These are phyloP conservation scores for Synanthedon myopaeformis DNA, from an alignment of 2,888 invertebrate genomes.

Conservation along the genomic window DNA sequence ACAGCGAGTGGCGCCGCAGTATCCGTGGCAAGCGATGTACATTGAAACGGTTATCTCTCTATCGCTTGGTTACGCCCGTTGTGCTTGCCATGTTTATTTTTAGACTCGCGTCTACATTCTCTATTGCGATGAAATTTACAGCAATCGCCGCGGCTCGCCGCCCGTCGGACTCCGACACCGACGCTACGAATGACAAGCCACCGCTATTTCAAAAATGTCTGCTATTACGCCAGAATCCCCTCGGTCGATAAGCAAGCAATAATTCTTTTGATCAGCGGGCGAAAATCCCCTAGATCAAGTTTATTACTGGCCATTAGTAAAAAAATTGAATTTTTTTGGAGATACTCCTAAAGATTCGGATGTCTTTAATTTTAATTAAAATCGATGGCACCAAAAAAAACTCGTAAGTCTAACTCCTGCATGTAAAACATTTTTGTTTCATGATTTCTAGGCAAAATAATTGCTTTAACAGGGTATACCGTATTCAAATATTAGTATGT, in stretches of 20 bases:
- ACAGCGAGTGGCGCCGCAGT: conserved; percentile 28
- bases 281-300: conserved; percentile 29
- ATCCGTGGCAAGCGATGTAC: conserved; percentile 26
- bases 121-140: conserved; percentile 61
- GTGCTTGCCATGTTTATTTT: conserved; percentile 59
- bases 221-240: conserved; percentile 49
- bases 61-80: conserved; percentile 54
- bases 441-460: no score
- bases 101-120: conserved; percentile 57
- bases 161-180: conserved; percentile 44
- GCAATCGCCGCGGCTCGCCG: conserved; percentile 37
- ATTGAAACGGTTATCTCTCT: conserved; percentile 52
- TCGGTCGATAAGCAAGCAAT: conserved; percentile 47
- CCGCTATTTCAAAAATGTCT: conserved; percentile 60
- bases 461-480: no score
- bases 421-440: no score
- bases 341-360: no score
- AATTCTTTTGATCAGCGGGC: conserved; percentile 45
- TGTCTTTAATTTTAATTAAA: no score
- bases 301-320: conserved; percentile 18
- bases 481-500: no score
- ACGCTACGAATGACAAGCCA: conserved; percentile 54
- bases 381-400: no score
- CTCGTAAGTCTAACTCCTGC: no score
- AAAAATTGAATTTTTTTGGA: background rate